Conservation (phyloP, 2,113 vertebrate genomes). For the Sinocyclocheilus anshuiensis region DNA sequence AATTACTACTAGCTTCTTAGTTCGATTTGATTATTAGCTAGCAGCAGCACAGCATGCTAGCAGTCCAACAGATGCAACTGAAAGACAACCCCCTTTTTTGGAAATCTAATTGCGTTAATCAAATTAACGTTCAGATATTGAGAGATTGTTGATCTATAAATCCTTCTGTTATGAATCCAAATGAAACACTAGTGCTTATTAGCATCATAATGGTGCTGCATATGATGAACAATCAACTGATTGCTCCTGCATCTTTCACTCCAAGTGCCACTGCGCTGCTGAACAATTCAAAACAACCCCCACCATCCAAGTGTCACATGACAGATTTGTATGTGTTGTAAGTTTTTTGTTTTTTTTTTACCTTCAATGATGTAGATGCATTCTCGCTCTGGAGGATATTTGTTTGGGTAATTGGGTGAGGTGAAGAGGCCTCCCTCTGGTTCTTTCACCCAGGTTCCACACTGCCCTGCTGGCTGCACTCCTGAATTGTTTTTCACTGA, state of each 20-base stretch:
- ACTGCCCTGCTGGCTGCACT: slow-evolving; percentile 92
- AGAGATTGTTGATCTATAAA: background rate
- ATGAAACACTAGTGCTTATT: background rate
- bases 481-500: slow-evolving; percentile 90
- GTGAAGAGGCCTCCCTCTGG: slow-evolving; percentile 94
- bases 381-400: slow-evolving; percentile 95
- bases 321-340: background rate
- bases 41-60: background rate
- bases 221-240: slow-evolving; percentile 42
- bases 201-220: slow-evolving; percentile 3
- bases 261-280: background rate
- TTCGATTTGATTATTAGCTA: background rate
- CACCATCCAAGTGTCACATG: background rate
- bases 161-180: background rate
- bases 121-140: background rate
- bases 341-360: slow-evolving; percentile 60
- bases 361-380: slow-evolving; percentile 99
- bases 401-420: slow-evolving; percentile 97
- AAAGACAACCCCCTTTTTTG: background rate
- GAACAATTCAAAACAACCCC: slow-evolving; percentile 23
- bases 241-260: slow-evolving; percentile 5
- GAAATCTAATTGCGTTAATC: background rate
- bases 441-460: slow-evolving; percentile 97
- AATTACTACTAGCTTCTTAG: background rate
- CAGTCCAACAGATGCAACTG: background rate